A percentile compares a stretch with the other conserved stretches of the same genome.
Evolutionary conservation across 2,888 invertebrate genomes (phyloP).

Genomic region (Dorcus hopei): DNA sequence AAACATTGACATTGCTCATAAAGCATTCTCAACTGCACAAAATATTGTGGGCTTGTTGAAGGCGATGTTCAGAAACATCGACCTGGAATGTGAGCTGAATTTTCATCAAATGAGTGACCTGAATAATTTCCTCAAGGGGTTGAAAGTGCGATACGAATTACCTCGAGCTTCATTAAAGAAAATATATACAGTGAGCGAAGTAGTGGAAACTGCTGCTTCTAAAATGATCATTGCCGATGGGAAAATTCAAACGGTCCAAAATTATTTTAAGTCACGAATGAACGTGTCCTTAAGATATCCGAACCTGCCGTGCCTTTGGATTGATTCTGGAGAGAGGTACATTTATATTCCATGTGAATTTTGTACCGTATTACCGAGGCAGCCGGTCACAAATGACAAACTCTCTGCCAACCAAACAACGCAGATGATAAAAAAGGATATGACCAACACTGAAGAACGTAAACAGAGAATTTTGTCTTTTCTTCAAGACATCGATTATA

Average conservation of each 20-base stretch:
- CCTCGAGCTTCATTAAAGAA: slow-evolving; percentile 50
- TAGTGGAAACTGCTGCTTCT: slow-evolving; percentile 40
- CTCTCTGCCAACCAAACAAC: slow-evolving; percentile 80
- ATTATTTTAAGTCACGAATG: slow-evolving; percentile 50
- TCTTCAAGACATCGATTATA: slow-evolving; percentile 42
- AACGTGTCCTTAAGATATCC: slow-evolving; percentile 55
- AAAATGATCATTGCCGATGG: slow-evolving; percentile 44
- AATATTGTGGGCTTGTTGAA: slow-evolving; percentile 50
- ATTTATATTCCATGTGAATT: slow-evolving; percentile 84
- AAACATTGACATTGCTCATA: slow-evolving; percentile 87
- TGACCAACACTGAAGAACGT: slow-evolving; percentile 73
- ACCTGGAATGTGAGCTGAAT: not conserved
- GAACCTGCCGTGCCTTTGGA: slow-evolving; percentile 79
- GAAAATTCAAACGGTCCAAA: slow-evolving; percentile 45
- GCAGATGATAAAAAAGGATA: slow-evolving; percentile 83
- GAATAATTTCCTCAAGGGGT: slow-evolving; percentile 5
- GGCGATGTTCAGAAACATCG: slow-evolving; percentile 9
- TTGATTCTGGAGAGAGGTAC: slow-evolving; percentile 56
- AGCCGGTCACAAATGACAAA: slow-evolving; percentile 67
- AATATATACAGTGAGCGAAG: slow-evolving; percentile 50
- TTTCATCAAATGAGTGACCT: slow-evolving; percentile 12
- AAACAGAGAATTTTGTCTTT: slow-evolving; percentile 76
- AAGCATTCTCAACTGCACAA: slow-evolving; percentile 67
- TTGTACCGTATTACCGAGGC: slow-evolving; percentile 74
- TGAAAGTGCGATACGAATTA: slow-evolving; percentile 48